Conservation (phyloP, 2,888 invertebrate species). For the Malachius bipustulatus region DNA sequence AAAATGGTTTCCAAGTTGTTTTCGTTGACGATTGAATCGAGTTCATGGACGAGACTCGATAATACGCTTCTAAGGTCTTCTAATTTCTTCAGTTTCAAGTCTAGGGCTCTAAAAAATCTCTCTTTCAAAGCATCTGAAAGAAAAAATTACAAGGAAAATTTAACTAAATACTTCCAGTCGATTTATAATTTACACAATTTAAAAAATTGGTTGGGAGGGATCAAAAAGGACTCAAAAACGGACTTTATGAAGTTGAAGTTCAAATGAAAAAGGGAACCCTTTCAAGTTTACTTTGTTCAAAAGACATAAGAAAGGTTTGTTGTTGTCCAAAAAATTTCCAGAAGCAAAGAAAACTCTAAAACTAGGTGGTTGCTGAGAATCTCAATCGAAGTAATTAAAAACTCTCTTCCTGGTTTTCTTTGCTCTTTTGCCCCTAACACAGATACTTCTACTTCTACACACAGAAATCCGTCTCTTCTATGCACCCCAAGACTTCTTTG, state of each 20-base stretch:
- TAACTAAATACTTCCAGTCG: not conserved
- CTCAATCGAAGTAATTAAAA: too few species aligned
- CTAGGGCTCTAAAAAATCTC: constrained; percentile 57
- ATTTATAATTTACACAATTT: not conserved
- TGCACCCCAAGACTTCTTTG: too few species aligned
- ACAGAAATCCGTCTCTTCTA: too few species aligned
- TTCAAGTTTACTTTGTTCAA: too few species aligned
- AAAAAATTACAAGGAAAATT: constrained; percentile 16
- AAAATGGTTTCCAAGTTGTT: constrained; percentile 42
- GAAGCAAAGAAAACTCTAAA: too few species aligned
- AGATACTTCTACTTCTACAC: too few species aligned
- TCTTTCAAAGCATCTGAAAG: constrained; percentile 50
- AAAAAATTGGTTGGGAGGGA: not conserved
- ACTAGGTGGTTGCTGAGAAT: too few species aligned
- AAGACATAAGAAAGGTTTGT: too few species aligned
- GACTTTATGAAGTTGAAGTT: not conserved
- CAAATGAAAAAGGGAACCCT: not conserved
- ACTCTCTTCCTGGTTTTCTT: too few species aligned
- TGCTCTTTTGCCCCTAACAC: too few species aligned
- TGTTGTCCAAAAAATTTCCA: too few species aligned
- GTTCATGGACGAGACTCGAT: constrained; percentile 44
- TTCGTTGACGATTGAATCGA: constrained; percentile 41
- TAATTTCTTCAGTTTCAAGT: constrained; percentile 54
- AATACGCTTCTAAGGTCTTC: constrained; percentile 49
- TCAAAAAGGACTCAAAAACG: not conserved